Evolutionary conservation across 1,140 invertebrate genomes (phyloP).

Genomic region (Monomorium pharaonis): DNA sequence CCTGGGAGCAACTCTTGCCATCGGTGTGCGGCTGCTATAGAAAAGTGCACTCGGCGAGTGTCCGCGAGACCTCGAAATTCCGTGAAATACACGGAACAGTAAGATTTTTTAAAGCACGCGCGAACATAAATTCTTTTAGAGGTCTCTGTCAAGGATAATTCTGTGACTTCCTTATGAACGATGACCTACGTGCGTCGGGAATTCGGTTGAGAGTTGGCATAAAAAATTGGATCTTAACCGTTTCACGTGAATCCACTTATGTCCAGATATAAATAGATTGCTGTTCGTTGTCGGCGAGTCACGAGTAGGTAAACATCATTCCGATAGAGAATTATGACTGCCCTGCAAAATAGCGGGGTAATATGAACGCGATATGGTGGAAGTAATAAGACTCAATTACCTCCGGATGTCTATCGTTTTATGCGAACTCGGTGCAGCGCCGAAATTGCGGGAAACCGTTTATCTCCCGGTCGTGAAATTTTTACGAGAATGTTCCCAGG

Average conservation of each 20-base stretch:
- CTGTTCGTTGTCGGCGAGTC: neutral
- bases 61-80: neutral
- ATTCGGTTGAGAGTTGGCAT: no score
- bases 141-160: constrained; percentile 6
- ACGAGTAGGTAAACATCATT: constrained; percentile 1
- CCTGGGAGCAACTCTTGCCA: constrained; percentile 19
- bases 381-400: constrained; percentile 25
- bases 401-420: constrained; percentile 48
- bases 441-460: constrained; percentile 37
- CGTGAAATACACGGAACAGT: neutral
- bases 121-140: neutral
- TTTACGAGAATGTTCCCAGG: constrained; percentile 49
- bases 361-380: neutral
- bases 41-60: constrained; percentile 28
- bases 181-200: neutral
- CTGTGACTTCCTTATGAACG: neutral
- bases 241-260: constrained; percentile 26
- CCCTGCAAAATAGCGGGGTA: neutral
- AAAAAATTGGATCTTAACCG: constrained; percentile 20
- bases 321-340: neutral
- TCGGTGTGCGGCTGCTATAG: neutral
- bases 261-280: neutral
- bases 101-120: constrained; percentile 12
- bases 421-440: constrained; percentile 7
- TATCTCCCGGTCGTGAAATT: constrained; percentile 37